Evolutionary conservation across 1,140 invertebrate species (phyloP), one percentile per base, ranked within the genome.

Genomic region (Subanguina moxae): DNA sequence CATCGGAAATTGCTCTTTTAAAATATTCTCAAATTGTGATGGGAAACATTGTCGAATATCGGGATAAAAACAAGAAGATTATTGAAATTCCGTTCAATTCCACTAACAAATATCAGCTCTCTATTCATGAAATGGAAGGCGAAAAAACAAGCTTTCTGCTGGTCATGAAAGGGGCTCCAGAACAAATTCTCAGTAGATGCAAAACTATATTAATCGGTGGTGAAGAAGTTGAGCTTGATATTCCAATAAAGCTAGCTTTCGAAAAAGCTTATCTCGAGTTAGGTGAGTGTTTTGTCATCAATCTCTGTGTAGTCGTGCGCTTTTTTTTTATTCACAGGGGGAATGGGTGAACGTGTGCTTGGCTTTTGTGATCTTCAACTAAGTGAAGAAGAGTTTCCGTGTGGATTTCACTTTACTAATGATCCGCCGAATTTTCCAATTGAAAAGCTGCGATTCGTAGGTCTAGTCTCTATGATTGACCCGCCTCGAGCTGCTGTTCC

Each of bases 61-160:
- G 77, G 5, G 19, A 48, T 23, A 61, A 59, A 19, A 62, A 65
- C 45, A 57, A 62, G 1, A 79, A 79, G 62, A 59, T 80, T 58
- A 67, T 62, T n/a, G 77, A 79, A 59, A 78, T 79, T 65, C 77
- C 77, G 15, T 86, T 86, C 82, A 86, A 86, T 78, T 86, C 87
- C 0, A 84, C 83, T 56, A 86, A 86, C 78, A 87, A 88, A 80
- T 87, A 86, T 74, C 85, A 87, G 78, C 84, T 85, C 65, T 80
- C 75, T 45, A 70, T 77, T 61, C 77, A 77, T 64, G 62, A 65
- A 9, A 42, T 46, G 0, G 57, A 25, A 11, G n/a, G 28, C 8
- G 17, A 3, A 21, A 45, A 45, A 7, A 1, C 45, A 23, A 52
- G 57, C 52, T 68, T 76, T 58, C 57, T 78, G 7, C 57, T 78